Percentiles rank a stretch among this genome's conserved stretches.
Evolutionary conservation across 2,113 vertebrate genomes (phyloP).

Genomic region (Cololabis saira): DNA sequence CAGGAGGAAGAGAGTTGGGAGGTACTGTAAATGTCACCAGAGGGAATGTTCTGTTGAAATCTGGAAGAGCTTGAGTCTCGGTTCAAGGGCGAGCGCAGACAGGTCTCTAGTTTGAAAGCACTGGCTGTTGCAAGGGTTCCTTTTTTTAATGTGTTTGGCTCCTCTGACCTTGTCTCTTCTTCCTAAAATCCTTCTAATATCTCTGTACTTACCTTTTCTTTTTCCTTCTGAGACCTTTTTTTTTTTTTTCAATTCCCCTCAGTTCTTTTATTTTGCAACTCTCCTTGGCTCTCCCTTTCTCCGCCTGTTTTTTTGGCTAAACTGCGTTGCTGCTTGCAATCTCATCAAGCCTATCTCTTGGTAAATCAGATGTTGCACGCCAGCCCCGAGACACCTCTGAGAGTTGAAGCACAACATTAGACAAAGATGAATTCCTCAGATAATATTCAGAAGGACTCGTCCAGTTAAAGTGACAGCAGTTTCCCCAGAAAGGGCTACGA

Average conservation of each 20-base stretch:
- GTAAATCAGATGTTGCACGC: slow-evolving; percentile 39
- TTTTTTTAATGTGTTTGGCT: background rate
- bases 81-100: background rate
- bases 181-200: slow-evolving; percentile 30
- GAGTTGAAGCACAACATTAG: slow-evolving; percentile 24
- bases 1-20: background rate
- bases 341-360: slow-evolving; percentile 51
- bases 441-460: slow-evolving; percentile 4
- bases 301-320: slow-evolving; percentile 37
- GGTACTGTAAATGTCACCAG: background rate
- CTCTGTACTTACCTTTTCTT: slow-evolving; percentile 41
- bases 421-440: slow-evolving; percentile 49
- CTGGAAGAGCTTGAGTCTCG: background rate
- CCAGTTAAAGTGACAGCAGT: slow-evolving; percentile 36
- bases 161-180: background rate
- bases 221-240: slow-evolving; percentile 23
- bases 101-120: background rate
- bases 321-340: slow-evolving; percentile 41
- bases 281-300: slow-evolving; percentile 1
- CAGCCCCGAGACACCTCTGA: slow-evolving; percentile 49
- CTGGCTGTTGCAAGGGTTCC: background rate
- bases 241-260: background rate
- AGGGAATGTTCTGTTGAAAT: background rate
- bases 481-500: too few species aligned
- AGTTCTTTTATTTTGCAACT: slow-evolving; percentile 30